Evolutionary conservation across 1,140 invertebrate genomes (phyloP), one percentile per base, ranked within the genome.

Genomic region (Drosophila orena): DNA sequence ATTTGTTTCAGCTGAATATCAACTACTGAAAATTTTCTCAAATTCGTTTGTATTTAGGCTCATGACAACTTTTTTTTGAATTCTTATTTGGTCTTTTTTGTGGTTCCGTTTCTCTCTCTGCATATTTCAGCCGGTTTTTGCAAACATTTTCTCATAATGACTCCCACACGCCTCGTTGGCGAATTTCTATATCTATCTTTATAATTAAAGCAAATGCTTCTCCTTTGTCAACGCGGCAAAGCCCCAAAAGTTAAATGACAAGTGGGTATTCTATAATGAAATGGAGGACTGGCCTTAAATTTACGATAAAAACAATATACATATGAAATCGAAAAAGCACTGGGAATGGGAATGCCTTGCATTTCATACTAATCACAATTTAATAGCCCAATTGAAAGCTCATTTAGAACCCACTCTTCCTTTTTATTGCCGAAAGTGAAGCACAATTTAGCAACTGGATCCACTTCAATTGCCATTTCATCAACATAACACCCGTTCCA

Each of bases 331-430:
- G 40, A 27, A 42, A 42, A 58, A 38, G 35, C 50, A 38, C n/a
- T 52, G 76, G 56, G 55, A 57, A 40, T 43, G 56, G 46, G 54
- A 53, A 52, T 66, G 17, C 43, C 37, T 50, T 8, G 53, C 55
- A 49, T 11, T 47, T 38, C 22, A 58, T 50, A 79, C 52, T 88
- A 79, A 88, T 88, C 59, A 49, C 75, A 71, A 68, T 76, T 88
- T 79, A 66, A 88, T 88, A 76, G 71, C 62, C 77, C 66, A 55
- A 57, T 80, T 85, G 58, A 65, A 77, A 59, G 61, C 59, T 49
- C 61, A 78, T 78, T 65, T 71, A 72, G 43, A 35, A 76, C 60
- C 66, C 62, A 27, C 53, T 70, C 24, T 46, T 55, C 64, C 15
- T 43, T 27, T 27, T 42, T 59, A 12, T 30, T 30, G 43, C 30